These are phyloP conservation scores for Sarcophaga bullata DNA, from an alignment of 1,140 invertebrate species.

Conservation along the genomic window DNA sequence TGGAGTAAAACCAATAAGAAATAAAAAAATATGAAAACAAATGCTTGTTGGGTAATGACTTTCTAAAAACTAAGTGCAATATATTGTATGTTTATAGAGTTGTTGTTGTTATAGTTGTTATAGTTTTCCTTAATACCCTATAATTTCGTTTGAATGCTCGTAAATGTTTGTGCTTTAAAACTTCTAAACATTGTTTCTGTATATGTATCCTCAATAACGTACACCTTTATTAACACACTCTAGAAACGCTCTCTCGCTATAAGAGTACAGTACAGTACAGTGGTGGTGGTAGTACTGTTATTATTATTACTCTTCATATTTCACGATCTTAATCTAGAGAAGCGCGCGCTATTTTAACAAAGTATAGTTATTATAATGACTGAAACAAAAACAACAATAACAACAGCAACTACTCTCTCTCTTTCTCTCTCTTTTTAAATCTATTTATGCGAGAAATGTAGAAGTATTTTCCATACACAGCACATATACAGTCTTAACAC, in stretches of 20 bases:
- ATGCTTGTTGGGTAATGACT: too few species aligned
- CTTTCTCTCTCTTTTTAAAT: background rate
- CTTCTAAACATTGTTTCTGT: background rate
- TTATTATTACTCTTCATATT: constrained; percentile 32
- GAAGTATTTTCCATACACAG: background rate
- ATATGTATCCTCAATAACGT: too few species aligned
- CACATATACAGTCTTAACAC: constrained; percentile 24
- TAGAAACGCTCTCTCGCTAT: background rate
- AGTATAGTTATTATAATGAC: background rate
- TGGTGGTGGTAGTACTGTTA: background rate
- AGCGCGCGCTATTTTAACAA: background rate
- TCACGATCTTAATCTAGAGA: constrained; percentile 21
- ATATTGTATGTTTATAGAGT: background rate
- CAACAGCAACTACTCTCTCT: background rate
- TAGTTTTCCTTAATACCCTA: background rate
- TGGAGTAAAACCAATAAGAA: too few species aligned
- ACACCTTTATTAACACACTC: too few species aligned
- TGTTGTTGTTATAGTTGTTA: background rate
- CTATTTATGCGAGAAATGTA: too few species aligned
- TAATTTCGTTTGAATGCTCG: constrained; percentile 17
- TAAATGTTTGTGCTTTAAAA: background rate
- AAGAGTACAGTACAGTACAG: too few species aligned
- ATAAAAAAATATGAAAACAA: too few species aligned
- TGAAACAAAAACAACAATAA: background rate
- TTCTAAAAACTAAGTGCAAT: too few species aligned